Evolutionary conservation across 2,888 invertebrate genomes (phyloP).

Genomic region (Conus canariensis): DNA sequence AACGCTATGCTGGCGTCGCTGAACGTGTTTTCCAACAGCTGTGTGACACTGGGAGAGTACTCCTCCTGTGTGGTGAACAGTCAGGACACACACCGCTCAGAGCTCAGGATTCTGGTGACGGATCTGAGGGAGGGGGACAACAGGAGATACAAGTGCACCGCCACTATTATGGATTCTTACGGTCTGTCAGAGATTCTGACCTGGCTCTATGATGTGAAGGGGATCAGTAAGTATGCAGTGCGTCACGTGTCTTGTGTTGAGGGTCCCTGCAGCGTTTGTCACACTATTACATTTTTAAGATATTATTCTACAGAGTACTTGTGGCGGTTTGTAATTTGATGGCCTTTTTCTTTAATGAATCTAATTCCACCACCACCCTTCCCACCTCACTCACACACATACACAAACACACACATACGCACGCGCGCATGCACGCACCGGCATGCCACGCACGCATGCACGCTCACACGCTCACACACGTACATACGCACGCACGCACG

Average conservation of each 20-base stretch:
- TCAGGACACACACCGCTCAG: not conserved
- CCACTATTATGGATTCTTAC: constrained; percentile 3
- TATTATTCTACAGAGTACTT: too few species aligned
- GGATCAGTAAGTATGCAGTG: not conserved
- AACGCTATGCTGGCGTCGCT: not conserved
- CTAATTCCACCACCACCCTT: too few species aligned
- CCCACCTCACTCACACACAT: not conserved
- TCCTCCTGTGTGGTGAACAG: constrained; percentile 31
- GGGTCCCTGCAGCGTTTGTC: too few species aligned
- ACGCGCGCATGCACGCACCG: not conserved
- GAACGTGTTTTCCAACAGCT: constrained; percentile 18
- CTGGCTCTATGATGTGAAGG: not conserved
- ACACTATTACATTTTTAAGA: too few species aligned
- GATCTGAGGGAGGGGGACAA: constrained; percentile 14
- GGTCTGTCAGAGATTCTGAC: not conserved
- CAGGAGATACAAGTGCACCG: constrained; percentile 24
- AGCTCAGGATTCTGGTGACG: constrained; percentile 6
- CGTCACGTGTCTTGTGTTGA: too few species aligned
- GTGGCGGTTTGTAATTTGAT: too few species aligned
- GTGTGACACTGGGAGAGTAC: constrained; percentile 35
- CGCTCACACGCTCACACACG: not conserved
- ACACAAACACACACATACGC: not conserved
- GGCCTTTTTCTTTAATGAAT: too few species aligned
- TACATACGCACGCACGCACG: not conserved
- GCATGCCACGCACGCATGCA: not conserved